Conservation (phyloP, 92 coral and sea anemone species). For the Heteractis magnifica region DNA sequence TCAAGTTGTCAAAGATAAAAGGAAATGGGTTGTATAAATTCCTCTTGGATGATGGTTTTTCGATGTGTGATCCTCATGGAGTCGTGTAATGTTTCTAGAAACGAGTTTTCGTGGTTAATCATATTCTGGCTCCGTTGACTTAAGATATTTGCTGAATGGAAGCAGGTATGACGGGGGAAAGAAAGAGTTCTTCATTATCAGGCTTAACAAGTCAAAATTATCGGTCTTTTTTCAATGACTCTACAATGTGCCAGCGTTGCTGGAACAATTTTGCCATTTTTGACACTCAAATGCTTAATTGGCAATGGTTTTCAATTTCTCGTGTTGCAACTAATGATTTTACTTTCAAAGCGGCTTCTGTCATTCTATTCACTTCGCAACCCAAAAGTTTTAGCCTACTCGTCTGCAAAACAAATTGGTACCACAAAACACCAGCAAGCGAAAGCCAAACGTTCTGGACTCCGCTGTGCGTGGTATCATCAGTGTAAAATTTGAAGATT, state of each 20-base stretch:
- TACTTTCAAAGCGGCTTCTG: background rate
- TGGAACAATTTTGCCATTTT: background rate
- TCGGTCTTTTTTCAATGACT: background rate
- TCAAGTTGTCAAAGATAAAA: conserved; percentile 8
- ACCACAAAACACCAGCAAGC: background rate
- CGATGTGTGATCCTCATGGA: background rate
- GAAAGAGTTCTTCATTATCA: background rate
- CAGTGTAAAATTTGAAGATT: too few relatives aligned
- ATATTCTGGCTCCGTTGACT: background rate
- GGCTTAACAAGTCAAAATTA: background rate
- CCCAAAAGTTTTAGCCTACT: background rate
- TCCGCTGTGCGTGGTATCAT: too few relatives aligned
- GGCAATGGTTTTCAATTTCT: background rate
- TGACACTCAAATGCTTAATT: background rate
- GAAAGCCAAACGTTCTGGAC: background rate
- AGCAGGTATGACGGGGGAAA: background rate
- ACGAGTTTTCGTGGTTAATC: background rate
- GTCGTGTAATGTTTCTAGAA: background rate
- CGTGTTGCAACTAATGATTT: background rate
- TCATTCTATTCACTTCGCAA: background rate
- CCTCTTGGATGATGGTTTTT: background rate
- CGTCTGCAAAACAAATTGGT: background rate
- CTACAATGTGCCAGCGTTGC: background rate
- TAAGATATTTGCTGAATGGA: background rate
- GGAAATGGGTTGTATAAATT: conserved; percentile 1